Conservation (phyloP, 1,140 invertebrate genomes). For the Druon quercuslanigerum region DNA sequence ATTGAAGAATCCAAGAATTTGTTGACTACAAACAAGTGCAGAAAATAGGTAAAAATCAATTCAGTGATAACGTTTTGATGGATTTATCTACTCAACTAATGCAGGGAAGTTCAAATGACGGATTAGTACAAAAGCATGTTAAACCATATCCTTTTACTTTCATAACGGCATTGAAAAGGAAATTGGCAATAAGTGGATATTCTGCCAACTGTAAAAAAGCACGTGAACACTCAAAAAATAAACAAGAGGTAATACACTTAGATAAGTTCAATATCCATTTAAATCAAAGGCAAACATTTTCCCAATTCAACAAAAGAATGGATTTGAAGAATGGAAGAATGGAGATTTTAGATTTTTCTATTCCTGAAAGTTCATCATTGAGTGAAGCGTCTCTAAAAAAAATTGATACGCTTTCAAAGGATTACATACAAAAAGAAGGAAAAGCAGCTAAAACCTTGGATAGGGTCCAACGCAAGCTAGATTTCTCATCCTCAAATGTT, state of each 20-base stretch:
- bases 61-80: no score
- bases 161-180: conserved; percentile 70
- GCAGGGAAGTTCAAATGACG: conserved; percentile 56
- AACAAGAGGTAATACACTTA: conserved; percentile 36
- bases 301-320: conserved; percentile 57
- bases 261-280: conserved; percentile 42
- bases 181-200: conserved; percentile 60
- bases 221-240: conserved; percentile 49
- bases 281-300: conserved; percentile 44
- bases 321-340: no score
- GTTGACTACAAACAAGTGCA: no score
- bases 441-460: conserved; percentile 62
- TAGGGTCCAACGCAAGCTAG: conserved; percentile 67
- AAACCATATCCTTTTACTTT: conserved; percentile 72
- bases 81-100: no score
- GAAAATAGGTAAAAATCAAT: no score
- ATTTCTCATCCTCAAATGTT: conserved; percentile 64
- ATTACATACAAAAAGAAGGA: conserved; percentile 57
- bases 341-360: conserved; percentile 68
- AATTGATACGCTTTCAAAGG: conserved; percentile 52
- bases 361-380: conserved; percentile 59
- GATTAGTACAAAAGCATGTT: conserved; percentile 58
- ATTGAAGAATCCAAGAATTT: no score
- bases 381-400: conserved; percentile 62
- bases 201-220: conserved; percentile 51